Evolutionary conservation across 2,888 invertebrate genomes (phyloP), one percentile per base, ranked within the genome.

Genomic region (Melanophora roralis): DNA sequence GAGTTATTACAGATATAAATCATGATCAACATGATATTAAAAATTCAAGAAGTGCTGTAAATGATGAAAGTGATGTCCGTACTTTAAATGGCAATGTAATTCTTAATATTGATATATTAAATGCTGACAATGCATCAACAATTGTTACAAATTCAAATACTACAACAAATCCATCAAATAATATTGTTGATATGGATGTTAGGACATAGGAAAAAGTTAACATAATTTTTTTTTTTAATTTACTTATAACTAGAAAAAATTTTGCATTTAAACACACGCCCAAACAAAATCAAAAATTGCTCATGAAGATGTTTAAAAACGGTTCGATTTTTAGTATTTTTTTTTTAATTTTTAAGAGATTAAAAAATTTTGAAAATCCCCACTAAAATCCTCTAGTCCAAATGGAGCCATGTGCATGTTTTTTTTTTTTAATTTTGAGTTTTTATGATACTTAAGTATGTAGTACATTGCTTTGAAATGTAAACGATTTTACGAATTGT

Each of bases 71-170:
- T 19, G 16, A 55, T 45, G 38, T 27, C n/a, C 60, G 27, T 32
- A 67, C 67, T 19, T 43, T 57, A 14, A 69, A 62, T 64, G 84
- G 84, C 68, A 86, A 85, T 84, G 84, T 85, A 80, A 72, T 83
- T 32, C 83, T 84, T 64, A 81, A 84, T 74, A 72, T 84, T 81
- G 83, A 83, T 68, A 38, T 62, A 32, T 16, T 78, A 34, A 74
- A 72, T 64, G 68, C 49, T 27, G 60, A 73, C 49, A 59, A 57
- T 53, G 14, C 45, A 47, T 12, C 74, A 36, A 73, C 21, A 19
- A 67, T 55, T 36, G 62, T 76, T 59, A 36, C 59, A 55, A 80
- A 80, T 47, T 32, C 64, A 55, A 80, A 80, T 47, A 55, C 67
- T 57, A n/a, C 47, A 12, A 11, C 49, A 53, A 32, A 57, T 59